Conservation (phyloP, 2,797 vertebrate species). For the Sebastolobus altivelis region DNA sequence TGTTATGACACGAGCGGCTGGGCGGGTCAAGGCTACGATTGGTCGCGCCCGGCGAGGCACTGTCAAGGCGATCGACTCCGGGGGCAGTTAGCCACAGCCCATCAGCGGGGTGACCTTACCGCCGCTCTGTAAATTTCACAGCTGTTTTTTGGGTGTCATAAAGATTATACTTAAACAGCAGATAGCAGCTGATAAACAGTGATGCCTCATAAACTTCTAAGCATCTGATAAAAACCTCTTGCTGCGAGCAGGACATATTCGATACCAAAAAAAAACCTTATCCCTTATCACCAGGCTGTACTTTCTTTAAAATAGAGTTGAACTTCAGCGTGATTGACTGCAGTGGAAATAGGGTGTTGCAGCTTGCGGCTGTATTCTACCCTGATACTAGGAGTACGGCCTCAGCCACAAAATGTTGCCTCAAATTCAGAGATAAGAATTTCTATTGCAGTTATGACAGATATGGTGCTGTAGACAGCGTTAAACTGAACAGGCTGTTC, state of each 20-base stretch:
- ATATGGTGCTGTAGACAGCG: conserved; percentile 19
- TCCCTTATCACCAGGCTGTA: conserved; percentile 35
- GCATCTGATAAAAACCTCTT: conserved; percentile 59
- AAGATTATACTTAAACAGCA: conserved; percentile 73
- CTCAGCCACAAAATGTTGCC: conserved; percentile 32
- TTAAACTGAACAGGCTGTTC: conserved; percentile 5
- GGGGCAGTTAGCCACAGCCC: conserved; percentile 47
- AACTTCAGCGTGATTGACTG: conserved; percentile 62
- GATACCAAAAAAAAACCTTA: conserved; percentile 39
- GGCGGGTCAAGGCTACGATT: conserved; percentile 42
- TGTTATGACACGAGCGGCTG: conserved; percentile 48
- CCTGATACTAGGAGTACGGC: conserved; percentile 24
- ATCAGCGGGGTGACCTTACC: conserved; percentile 67
- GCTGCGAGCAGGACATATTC: conserved; percentile 42
- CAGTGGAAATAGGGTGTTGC: conserved; percentile 49
- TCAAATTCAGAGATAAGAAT: conserved; percentile 55
- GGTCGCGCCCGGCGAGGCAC: conserved; percentile 26
- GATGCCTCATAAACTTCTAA: conserved; percentile 66
- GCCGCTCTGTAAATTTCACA: conserved; percentile 60
- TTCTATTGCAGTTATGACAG: conserved; percentile 48
- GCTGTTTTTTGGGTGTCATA: conserved; percentile 68
- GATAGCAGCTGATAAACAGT: conserved; percentile 71
- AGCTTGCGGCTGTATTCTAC: conserved; percentile 17
- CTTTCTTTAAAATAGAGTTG: conserved; percentile 56
- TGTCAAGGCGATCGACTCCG: conserved; percentile 18